These are phyloP conservation scores for Molanna angustata DNA, from an alignment of 2,888 invertebrate species.

Conservation along the genomic window DNA sequence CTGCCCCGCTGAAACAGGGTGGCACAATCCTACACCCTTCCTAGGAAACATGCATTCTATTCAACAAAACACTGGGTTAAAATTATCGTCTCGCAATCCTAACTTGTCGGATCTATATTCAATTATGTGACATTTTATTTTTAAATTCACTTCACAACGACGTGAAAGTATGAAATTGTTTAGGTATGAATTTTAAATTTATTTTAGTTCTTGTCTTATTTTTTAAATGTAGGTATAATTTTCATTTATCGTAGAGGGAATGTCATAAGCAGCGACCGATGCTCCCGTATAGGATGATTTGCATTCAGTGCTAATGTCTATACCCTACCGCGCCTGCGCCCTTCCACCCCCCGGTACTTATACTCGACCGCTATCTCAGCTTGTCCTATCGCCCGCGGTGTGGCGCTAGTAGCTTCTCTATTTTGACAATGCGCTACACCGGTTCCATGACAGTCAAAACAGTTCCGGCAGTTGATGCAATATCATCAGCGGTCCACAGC, in stretches of 20 bases:
- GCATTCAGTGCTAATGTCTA: not conserved
- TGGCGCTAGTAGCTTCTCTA: constrained; percentile 17
- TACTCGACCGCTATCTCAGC: constrained; percentile 8
- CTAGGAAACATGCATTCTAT: not conserved
- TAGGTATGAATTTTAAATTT: no score
- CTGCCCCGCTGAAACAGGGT: no score
- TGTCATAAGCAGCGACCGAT: not conserved
- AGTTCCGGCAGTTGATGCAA: no score
- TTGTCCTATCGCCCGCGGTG: constrained; percentile 19
- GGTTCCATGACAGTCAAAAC: no score
- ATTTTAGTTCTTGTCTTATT: not conserved
- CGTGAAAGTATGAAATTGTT: no score
- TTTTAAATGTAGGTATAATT: not conserved
- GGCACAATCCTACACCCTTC: not conserved
- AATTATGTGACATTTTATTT: no score
- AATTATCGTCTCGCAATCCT: no score
- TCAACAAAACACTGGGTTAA: not conserved
- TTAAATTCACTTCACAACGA: no score
- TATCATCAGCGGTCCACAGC: no score
- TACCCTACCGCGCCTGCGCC: constrained; percentile 13
- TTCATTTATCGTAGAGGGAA: not conserved
- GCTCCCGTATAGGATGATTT: not conserved
- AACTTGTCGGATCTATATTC: no score
- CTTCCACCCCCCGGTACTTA: constrained; percentile 7
- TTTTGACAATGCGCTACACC: no score